Evolutionary conservation across 1,140 invertebrate genomes (phyloP), one percentile per base, ranked within the genome.

Genomic region (Drosophila lacertosa): DNA sequence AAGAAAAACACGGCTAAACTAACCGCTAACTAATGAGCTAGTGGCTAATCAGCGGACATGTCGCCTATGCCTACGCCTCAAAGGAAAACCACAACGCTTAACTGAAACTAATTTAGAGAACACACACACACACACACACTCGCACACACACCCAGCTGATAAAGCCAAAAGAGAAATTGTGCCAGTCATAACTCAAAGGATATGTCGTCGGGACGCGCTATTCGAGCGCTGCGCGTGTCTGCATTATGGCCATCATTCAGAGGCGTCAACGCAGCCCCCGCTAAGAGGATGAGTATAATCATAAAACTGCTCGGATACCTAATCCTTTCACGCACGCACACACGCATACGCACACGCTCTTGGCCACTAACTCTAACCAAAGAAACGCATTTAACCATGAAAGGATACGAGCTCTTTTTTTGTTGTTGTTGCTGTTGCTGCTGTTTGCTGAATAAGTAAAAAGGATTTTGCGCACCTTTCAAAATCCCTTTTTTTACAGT

Each of bases 391-490:
- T 84, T 86, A 75, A 62, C 63, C 82, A 82, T 88, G 66, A 88
- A 88, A 82, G 82, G 82, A 75, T 69, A 66, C 67, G 73, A 68
- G n/a, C 59, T 58, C 82, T 81, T 84, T 50, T 84, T 68, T 45
- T 54, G 26, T 33, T 63, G 47, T 11, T 37, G 10, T 11, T 48
- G 42, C 13, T 32, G 20, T 15, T 62, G 22, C 26, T 51, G 32
- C 35, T 66, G 53, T 64, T 66, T 69, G 48, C 42, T 69, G 51
- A 55, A 74, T 69, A 45, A 64, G 77, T 77, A 72, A 88, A 54
- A 86, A 81, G 81, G 77, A 86, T 86, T 86, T 86, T 64, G 78
- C 77, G 67, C 82, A 88, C 82, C 82, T 88, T 88, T 88, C 82
- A 88, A 75, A 71, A 79, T 74, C 70, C 73, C 58, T 74, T 77